Conservation (phyloP, 2,888 invertebrate species). For the Papilio elwesi region DNA sequence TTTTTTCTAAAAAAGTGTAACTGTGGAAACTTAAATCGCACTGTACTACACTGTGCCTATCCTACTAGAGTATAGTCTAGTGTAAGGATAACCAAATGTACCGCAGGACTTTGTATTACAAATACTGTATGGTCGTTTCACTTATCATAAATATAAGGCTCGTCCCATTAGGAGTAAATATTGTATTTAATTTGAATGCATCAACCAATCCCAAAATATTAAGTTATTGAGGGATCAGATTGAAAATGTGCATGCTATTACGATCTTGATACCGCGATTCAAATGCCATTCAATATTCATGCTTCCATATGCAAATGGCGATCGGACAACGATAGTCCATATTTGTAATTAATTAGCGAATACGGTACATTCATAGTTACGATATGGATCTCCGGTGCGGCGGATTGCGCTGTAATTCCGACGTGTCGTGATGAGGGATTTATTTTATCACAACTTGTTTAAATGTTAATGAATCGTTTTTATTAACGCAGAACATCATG, state of each 20-base stretch:
- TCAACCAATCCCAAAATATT: slow-evolving; percentile 9
- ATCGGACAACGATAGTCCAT: slow-evolving; percentile 35
- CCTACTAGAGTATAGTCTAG: background rate
- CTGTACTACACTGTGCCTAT: background rate
- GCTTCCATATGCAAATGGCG: slow-evolving; percentile 37
- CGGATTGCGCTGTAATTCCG: slow-evolving; percentile 25
- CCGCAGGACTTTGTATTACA: too few species aligned
- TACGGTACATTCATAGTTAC: slow-evolving; percentile 23
- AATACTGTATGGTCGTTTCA: background rate
- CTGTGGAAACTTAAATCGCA: too few species aligned
- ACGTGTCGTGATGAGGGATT: slow-evolving; percentile 34
- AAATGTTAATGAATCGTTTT: slow-evolving; percentile 36
- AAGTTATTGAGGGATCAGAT: slow-evolving; percentile 32
- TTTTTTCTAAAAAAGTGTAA: too few species aligned
- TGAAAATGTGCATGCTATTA: slow-evolving; percentile 34
- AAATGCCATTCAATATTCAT: slow-evolving; percentile 40
- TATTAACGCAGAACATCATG: background rate
- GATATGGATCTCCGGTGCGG: slow-evolving; percentile 35
- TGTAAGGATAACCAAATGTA: background rate
- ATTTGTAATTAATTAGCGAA: slow-evolving; percentile 40
- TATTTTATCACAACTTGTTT: slow-evolving; percentile 35
- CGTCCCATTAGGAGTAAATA: background rate
- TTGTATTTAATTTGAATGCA: slow-evolving; percentile 9
- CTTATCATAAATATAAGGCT: background rate
- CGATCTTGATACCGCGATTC: slow-evolving; percentile 34